Evolutionary conservation across 2,797 vertebrate species (phyloP).

Genomic region (Ceryle rudis): DNA sequence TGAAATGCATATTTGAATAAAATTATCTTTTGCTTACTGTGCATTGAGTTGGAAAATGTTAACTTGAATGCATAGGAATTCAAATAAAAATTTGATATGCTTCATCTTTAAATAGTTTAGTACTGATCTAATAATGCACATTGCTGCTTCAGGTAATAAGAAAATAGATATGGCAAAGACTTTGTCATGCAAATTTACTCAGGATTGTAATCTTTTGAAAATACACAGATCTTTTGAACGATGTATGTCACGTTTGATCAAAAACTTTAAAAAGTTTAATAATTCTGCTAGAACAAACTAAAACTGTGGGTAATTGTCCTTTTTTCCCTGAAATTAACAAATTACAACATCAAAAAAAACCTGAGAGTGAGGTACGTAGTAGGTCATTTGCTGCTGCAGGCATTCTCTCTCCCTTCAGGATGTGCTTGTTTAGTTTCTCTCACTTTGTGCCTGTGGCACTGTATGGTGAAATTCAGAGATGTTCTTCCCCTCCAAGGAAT

Average conservation of each 20-base stretch:
- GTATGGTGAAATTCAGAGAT: conserved; percentile 86
- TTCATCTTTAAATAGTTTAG: conserved; percentile 31
- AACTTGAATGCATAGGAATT: conserved; percentile 30
- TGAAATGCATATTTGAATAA: conserved; percentile 57
- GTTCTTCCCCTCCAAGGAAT: conserved; percentile 84
- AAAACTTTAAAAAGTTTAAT: conserved; percentile 79
- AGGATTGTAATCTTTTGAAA: conserved; percentile 61
- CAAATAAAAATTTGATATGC: not conserved
- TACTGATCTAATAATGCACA: conserved; percentile 1
- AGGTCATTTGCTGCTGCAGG: conserved; percentile 89
- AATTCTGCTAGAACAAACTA: conserved; percentile 75
- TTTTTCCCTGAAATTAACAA: conserved; percentile 81
- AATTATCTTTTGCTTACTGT: conserved; percentile 58
- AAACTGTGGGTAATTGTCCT: conserved; percentile 81
- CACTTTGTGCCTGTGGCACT: conserved; percentile 86
- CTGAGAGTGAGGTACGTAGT: conserved; percentile 79
- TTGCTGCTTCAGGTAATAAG: conserved; percentile 35
- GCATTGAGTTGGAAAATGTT: conserved; percentile 44
- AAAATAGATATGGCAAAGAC: conserved; percentile 32
- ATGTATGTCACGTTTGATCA: conserved; percentile 76
- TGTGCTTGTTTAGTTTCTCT: conserved; percentile 91
- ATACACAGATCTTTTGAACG: conserved; percentile 40
- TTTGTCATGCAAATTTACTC: conserved; percentile 49
- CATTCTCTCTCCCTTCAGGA: conserved; percentile 86
- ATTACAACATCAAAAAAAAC: conserved; percentile 85